phyloP scores from a whole-genome alignment of 2,113 vertebrate species.

The Lepus timidus region DNA sequence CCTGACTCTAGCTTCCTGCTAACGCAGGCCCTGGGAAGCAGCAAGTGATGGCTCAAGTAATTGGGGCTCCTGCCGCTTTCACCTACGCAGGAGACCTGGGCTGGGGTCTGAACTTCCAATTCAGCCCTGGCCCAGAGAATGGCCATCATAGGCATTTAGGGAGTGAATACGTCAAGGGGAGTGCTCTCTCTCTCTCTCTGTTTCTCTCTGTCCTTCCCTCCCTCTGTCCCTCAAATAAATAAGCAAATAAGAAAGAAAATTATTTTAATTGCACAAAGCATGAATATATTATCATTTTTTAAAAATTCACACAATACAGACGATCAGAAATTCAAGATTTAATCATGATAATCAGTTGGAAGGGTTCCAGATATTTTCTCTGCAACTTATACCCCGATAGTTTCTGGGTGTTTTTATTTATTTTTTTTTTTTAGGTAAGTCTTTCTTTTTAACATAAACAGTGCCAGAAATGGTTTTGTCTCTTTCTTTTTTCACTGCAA shows the following conservation, averaged over 20 bases:
- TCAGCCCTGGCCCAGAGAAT: no score
- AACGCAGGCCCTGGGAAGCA: no score
- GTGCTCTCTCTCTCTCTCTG: no score
- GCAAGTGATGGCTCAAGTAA: no score
- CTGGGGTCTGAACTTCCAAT: no score
- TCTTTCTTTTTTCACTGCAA: slow-evolving; percentile 7
- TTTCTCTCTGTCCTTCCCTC: no score
- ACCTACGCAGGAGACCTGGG: no score
- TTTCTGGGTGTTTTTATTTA: background rate
- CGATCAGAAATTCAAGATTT: slow-evolving; percentile 61
- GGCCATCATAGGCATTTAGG: no score
- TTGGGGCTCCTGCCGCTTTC: no score
- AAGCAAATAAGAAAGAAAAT: background rate
- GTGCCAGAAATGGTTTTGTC: background rate
- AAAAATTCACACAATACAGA: slow-evolving; percentile 56
- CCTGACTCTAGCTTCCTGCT: no score
- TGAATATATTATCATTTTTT: slow-evolving; percentile 67
- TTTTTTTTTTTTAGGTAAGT: background rate
- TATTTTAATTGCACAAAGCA: slow-evolving; percentile 53
- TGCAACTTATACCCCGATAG: background rate
- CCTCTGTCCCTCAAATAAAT: no score
- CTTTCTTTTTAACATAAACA: background rate
- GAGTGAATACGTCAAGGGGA: no score
- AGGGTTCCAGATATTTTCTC: slow-evolving; percentile 41
- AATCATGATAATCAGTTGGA: slow-evolving; percentile 15